These are phyloP conservation scores for Neopipo cinnamomea DNA, from an alignment of 2,113 vertebrate species.

Conservation along the genomic window DNA sequence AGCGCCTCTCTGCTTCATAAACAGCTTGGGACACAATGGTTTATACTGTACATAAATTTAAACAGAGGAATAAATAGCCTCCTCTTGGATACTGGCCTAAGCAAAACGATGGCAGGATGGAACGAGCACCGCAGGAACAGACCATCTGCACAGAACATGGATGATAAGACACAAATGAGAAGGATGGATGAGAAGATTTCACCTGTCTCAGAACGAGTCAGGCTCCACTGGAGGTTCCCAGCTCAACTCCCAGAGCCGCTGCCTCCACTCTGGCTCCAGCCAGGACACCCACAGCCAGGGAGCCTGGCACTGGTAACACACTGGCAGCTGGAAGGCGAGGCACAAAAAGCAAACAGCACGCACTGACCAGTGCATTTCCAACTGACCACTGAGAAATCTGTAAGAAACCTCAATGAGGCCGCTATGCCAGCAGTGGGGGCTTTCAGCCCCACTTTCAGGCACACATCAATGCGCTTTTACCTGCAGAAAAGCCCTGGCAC, in stretches of 20 bases:
- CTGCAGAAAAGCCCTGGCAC: background rate
- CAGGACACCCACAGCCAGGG: background rate
- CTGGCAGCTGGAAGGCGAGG: background rate
- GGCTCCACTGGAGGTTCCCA: background rate
- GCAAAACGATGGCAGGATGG: background rate
- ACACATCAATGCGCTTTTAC: background rate
- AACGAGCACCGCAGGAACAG: background rate
- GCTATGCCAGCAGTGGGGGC: accelerated
- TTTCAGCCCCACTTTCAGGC: background rate
- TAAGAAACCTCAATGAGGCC: background rate
- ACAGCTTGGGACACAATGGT: slow-evolving; percentile 38
- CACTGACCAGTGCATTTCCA: accelerated
- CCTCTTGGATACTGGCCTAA: background rate
- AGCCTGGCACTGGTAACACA: background rate
- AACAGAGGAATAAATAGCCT: slow-evolving; percentile 9
- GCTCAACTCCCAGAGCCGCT: background rate
- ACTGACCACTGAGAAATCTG: background rate
- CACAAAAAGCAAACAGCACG: background rate
- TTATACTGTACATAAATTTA: background rate
- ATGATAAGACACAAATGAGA: background rate
- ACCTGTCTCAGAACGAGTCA: background rate
- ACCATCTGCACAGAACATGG: accelerated
- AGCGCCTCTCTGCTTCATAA: slow-evolving; percentile 5
- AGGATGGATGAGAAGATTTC: background rate
- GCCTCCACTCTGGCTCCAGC: background rate